Percentiles rank a stretch among this genome's conserved stretches.
Evolutionary conservation across 2,797 vertebrate genomes (phyloP).

Genomic region (Diceros bicornis): DNA sequence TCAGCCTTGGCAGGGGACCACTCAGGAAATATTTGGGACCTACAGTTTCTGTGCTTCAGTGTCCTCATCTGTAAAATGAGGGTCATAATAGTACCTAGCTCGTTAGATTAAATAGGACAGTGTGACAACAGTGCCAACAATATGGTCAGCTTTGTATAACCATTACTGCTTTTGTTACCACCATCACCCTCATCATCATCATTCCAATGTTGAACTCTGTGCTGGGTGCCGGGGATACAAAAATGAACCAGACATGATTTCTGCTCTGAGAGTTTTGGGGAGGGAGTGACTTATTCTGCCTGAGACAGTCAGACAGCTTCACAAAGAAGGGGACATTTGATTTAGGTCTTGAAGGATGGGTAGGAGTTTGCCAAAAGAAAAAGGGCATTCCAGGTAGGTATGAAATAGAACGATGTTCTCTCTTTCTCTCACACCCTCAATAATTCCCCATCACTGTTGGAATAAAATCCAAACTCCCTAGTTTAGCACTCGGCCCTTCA

Average conservation of each 20-base stretch:
- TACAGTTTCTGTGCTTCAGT: neutral
- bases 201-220: neutral
- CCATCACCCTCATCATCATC: neutral
- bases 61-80: neutral
- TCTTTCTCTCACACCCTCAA: neutral
- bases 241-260: neutral
- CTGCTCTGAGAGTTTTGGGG: neutral
- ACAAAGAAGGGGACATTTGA: neutral
- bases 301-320: neutral
- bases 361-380: slow-evolving; percentile 35
- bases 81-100: neutral
- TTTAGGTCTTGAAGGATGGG: slow-evolving; percentile 10
- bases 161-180: neutral
- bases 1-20: neutral
- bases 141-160: neutral
- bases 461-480: neutral
- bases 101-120: neutral
- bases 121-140: neutral
- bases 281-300: neutral
- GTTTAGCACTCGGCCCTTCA: neutral
- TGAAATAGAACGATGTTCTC: neutral
- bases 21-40: neutral
- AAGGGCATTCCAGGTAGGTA: neutral
- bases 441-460: neutral
- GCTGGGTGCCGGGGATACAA: no score